Conservation (phyloP, 2,888 invertebrate genomes). For the Catocala nupta region DNA sequence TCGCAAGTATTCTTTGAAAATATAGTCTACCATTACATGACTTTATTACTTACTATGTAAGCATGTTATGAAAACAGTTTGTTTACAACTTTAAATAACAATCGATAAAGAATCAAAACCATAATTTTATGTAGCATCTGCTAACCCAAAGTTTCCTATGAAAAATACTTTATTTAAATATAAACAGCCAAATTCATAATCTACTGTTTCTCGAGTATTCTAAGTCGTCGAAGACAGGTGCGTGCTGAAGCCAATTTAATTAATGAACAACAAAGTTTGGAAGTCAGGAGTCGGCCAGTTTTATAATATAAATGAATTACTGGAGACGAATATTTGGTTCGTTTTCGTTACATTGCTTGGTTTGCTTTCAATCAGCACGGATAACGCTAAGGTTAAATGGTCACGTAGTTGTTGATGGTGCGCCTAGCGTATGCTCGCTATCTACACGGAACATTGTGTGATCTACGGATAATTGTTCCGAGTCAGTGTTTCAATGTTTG, state of each 20-base stretch:
- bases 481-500: too few species aligned
- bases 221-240: conserved; percentile 3
- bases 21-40: too few species aligned
- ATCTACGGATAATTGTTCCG: too few species aligned
- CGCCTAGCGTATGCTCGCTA: too few species aligned
- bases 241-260: conserved; percentile 3
- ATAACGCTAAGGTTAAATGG: too few species aligned
- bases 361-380: background rate
- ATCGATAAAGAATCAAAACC: background rate
- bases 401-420: too few species aligned
- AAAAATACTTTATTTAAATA: conserved; percentile 1
- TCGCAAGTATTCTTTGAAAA: too few species aligned
- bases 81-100: too few species aligned
- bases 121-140: background rate
- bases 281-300: background rate
- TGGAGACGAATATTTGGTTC: background rate
- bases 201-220: conserved; percentile 11
- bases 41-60: too few species aligned
- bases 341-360: background rate
- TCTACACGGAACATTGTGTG: too few species aligned
- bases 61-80: too few species aligned
- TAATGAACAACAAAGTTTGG: conserved; percentile 9
- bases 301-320: background rate
- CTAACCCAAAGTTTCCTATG: background rate
- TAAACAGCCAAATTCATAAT: background rate